A percentile compares a stretch with the other conserved stretches of the same genome.
phyloP scores from a whole-genome alignment of 2,797 vertebrate species.

The Clarias pachynema region DNA sequence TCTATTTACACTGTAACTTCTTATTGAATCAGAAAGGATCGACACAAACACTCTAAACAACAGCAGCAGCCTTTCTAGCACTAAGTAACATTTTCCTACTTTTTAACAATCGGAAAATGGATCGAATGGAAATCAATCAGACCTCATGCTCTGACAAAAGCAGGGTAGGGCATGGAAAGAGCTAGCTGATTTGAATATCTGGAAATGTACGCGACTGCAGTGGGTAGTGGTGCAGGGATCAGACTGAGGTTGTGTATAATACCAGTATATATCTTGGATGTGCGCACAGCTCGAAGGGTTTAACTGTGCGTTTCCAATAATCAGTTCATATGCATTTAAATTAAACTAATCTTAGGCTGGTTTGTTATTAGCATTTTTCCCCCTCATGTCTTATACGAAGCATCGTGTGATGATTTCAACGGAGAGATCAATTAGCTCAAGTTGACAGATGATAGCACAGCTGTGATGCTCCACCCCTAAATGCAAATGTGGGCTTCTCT shows the following conservation, averaged over 20 bases:
- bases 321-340: neutral
- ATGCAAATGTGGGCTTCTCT: neutral
- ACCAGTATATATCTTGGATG: neutral
- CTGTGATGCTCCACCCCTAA: neutral
- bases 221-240: neutral
- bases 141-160: neutral
- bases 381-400: neutral
- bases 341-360: too few relatives aligned
- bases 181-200: neutral
- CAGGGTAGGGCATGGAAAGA: conserved; percentile 10
- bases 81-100: neutral
- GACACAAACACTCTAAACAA: neutral
- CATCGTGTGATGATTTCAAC: neutral
- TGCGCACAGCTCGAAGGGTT: neutral
- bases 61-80: neutral
- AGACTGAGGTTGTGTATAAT: neutral
- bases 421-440: neutral
- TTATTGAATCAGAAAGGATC: neutral
- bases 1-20: too few relatives aligned
- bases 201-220: neutral
- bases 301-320: neutral
- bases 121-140: conserved; percentile 2
- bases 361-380: too few relatives aligned
- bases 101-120: conserved; percentile 7
- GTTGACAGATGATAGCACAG: neutral